Conservation (phyloP, 2,797 vertebrate species). For the Pogonophryne albipinna region DNA sequence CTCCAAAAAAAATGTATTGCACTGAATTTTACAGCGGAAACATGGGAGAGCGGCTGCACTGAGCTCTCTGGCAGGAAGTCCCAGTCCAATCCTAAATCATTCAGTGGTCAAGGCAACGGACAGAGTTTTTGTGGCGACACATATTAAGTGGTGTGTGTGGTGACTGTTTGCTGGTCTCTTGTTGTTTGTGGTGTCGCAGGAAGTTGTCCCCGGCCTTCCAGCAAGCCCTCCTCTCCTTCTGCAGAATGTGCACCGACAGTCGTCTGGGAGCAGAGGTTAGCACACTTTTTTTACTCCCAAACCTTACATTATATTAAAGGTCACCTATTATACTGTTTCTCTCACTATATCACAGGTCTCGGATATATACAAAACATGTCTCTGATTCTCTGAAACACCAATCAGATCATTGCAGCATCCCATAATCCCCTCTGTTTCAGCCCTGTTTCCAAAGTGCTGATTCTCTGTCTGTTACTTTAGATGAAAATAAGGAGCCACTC, state of each 20-base stretch:
- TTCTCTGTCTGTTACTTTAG: too few relatives aligned
- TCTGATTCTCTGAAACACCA: too few relatives aligned
- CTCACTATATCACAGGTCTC: too few relatives aligned
- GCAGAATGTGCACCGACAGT: conserved; percentile 98
- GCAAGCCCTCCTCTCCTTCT: conserved; percentile 97
- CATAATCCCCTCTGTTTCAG: too few relatives aligned
- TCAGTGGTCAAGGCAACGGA: conserved; percentile 40
- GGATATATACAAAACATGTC: too few relatives aligned
- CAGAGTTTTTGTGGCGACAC: conserved; percentile 25
- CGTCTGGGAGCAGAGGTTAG: conserved; percentile 97
- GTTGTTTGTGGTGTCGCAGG: conserved; percentile 73
- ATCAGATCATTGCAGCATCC: too few relatives aligned
- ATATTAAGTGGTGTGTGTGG: conserved; percentile 36
- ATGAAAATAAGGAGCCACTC: too few relatives aligned
- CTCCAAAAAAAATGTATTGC: background rate
- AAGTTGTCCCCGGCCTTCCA: conserved; percentile 96
- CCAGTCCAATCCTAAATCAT: conserved; percentile 28
- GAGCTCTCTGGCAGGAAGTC: conserved; percentile 30
- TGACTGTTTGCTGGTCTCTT: conserved; percentile 45
- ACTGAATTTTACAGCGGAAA: conserved; percentile 11
- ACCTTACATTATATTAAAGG: background rate
- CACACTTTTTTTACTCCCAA: background rate
- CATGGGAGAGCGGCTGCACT: conserved; percentile 29
- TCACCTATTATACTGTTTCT: too few relatives aligned
- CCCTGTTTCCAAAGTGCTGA: too few relatives aligned